Evolutionary conservation across 2,113 vertebrate species (phyloP).

Genomic region (Elanoides forficatus): DNA sequence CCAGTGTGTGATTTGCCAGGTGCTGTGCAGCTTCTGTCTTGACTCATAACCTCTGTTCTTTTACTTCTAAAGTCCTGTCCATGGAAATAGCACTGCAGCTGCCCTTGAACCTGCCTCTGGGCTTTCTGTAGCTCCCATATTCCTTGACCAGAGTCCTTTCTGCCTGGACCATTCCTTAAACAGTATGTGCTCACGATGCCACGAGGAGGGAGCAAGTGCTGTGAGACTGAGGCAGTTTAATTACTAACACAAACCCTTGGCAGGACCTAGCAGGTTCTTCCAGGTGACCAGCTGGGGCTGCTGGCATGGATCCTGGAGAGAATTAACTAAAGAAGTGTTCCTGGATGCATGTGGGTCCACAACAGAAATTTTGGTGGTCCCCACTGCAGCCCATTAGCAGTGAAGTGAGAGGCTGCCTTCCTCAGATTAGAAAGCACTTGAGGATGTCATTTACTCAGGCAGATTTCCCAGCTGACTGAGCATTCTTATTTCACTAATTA

Average conservation of each 20-base stretch:
- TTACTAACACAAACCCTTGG: neutral
- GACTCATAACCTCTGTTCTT: neutral
- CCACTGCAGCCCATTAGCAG: constrained; percentile 22
- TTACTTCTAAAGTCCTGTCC: neutral
- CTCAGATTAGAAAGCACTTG: constrained; percentile 34
- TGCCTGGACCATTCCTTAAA: neutral
- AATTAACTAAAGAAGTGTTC: neutral
- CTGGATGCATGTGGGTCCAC: neutral
- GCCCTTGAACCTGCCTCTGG: neutral
- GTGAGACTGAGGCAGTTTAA: neutral
- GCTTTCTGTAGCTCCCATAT: neutral
- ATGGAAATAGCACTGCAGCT: neutral
- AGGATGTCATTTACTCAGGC: constrained; percentile 38
- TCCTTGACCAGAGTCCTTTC: neutral
- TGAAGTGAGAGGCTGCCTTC: constrained; percentile 1
- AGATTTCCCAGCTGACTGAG: constrained; percentile 51
- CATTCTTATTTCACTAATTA: constrained; percentile 50
- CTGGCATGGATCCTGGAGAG: neutral
- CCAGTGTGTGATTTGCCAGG: neutral
- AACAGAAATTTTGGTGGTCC: neutral
- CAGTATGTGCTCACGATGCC: neutral
- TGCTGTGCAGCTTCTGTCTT: neutral
- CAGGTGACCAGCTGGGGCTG: neutral
- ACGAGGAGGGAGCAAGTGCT: neutral
- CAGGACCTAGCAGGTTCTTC: neutral